Evolutionary conservation across 2,797 vertebrate genomes (phyloP).

Genomic region (Momotus momota): DNA sequence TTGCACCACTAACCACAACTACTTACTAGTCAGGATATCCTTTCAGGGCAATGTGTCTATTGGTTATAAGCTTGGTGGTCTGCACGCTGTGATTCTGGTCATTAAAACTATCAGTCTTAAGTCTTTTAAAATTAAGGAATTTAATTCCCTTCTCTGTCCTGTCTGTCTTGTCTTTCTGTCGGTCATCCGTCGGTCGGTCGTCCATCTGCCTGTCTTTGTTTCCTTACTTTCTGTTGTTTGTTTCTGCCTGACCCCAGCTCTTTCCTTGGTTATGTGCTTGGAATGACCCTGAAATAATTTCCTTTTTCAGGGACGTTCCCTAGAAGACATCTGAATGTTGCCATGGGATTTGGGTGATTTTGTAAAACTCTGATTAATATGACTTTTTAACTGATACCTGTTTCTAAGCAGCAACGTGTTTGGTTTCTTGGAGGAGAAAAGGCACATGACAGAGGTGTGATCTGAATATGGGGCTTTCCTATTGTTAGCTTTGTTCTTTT

Average conservation of each 20-base stretch:
- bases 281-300: background rate
- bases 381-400: constrained; percentile 23
- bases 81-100: background rate
- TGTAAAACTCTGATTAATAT: background rate
- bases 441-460: background rate
- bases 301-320: background rate
- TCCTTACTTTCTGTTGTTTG: background rate
- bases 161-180: no score
- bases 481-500: constrained; percentile 18
- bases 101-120: background rate
- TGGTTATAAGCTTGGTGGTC: background rate
- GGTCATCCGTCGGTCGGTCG: no score
- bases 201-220: background rate
- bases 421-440: background rate
- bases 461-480: background rate
- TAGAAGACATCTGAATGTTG: background rate
- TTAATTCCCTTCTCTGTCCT: background rate
- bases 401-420: background rate
- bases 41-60: background rate
- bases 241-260: background rate
- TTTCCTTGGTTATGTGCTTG: background rate
- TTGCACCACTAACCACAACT: background rate
- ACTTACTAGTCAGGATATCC: background rate
- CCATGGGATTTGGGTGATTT: background rate
- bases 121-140: background rate